Conservation (phyloP, 2,888 invertebrate species). For the Boloria euphrosyne region DNA sequence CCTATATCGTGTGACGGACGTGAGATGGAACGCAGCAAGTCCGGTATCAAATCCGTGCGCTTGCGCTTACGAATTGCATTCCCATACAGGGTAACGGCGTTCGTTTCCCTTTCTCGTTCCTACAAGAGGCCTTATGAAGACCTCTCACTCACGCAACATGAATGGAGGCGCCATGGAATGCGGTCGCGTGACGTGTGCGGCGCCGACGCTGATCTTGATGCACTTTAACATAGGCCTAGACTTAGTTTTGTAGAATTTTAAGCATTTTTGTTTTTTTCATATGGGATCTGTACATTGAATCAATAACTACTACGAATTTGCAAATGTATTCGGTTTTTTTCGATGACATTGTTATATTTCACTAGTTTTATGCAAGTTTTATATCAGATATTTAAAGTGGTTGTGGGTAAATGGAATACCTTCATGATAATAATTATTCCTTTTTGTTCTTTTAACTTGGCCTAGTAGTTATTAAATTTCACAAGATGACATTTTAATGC, state of each 20-base stretch:
- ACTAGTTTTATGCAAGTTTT: no score
- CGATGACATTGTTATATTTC: no score
- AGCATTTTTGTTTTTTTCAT: neutral
- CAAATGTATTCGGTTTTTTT: no score
- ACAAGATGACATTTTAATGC: no score
- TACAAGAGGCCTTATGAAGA: conserved; percentile 58
- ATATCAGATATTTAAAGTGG: no score
- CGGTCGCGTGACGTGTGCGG: conserved; percentile 83
- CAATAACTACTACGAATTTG: no score
- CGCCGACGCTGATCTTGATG: conserved; percentile 82
- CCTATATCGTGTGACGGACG: conserved; percentile 53
- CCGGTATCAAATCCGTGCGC: conserved; percentile 70
- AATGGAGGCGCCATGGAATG: conserved; percentile 83
- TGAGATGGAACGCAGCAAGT: conserved; percentile 64
- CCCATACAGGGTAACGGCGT: conserved; percentile 77
- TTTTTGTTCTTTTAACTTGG: no score
- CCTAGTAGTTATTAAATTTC: no score
- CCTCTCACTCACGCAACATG: conserved; percentile 73
- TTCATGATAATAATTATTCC: no score
- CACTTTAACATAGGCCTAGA: conserved; percentile 61
- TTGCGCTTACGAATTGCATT: conserved; percentile 78
- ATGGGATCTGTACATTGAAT: neutral
- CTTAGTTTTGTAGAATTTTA: neutral
- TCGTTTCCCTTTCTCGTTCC: conserved; percentile 67
- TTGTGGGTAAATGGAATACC: no score